phyloP scores from a whole-genome alignment of 2,113 vertebrate species.

The Oreamnos americanus region DNA sequence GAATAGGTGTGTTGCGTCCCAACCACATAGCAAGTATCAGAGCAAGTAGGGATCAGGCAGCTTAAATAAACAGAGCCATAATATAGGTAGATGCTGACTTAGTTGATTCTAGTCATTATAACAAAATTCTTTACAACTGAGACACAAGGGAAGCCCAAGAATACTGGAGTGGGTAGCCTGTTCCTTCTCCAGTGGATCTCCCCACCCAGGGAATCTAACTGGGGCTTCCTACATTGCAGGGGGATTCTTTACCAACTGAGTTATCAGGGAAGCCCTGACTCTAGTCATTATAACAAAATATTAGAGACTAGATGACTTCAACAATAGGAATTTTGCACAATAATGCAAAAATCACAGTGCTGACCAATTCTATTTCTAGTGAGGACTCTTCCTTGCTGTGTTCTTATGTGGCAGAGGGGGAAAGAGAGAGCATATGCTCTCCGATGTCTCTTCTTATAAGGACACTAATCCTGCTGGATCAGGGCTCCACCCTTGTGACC shows the following conservation, averaged over 20 bases:
- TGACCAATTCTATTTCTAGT: background rate
- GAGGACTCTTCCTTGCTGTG: background rate
- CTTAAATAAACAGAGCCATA: background rate
- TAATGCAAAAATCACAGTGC: background rate
- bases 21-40: background rate
- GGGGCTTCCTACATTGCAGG: background rate
- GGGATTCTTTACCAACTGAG: background rate
- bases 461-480: background rate
- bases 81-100: background rate
- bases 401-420: background rate
- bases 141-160: background rate
- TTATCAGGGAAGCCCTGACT: background rate
- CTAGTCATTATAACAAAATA: background rate
- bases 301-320: background rate
- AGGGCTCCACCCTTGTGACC: background rate
- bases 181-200: background rate
- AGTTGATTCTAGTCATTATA: background rate
- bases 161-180: background rate
- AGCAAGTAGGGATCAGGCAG: background rate
- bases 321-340: background rate
- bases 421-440: fast-evolving
- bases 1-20: background rate
- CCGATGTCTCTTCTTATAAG: background rate
- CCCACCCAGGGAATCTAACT: background rate
- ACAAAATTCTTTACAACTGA: background rate